Evolutionary conservation across 2,113 vertebrate species (phyloP).

Genomic region (Callospermophilus lateralis): DNA sequence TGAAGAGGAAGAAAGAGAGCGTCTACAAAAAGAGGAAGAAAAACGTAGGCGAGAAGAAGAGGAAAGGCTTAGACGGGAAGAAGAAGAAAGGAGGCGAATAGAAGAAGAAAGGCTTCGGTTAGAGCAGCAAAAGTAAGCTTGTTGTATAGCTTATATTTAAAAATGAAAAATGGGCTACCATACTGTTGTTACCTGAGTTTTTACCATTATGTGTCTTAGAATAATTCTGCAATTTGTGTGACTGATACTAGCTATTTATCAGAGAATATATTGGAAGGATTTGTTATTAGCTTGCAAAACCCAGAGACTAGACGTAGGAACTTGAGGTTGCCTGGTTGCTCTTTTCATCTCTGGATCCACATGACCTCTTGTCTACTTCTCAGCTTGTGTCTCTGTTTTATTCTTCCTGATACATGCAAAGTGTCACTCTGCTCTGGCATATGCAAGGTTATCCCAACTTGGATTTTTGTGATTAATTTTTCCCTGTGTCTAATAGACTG

Average conservation of each 20-base stretch:
- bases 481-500: slow-evolving; percentile 12
- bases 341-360: not conserved
- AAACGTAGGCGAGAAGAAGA: slow-evolving; percentile 92
- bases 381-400: not conserved
- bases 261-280: not conserved
- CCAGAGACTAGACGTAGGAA: not conserved
- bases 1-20: slow-evolving; percentile 95
- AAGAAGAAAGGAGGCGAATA: slow-evolving; percentile 93
- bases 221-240: not conserved
- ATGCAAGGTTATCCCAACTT: not conserved
- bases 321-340: not conserved
- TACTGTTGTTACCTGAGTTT: not conserved
- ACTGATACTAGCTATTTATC: not conserved
- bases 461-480: not conserved
- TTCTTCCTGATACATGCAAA: not conserved
- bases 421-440: not conserved
- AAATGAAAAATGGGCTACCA: not conserved
- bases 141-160: not conserved
- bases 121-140: slow-evolving; percentile 97
- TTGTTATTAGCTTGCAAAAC: not conserved
- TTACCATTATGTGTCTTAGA: not conserved
- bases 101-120: slow-evolving; percentile 96
- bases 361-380: not conserved
- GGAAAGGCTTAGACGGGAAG: slow-evolving; percentile 93
- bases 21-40: slow-evolving; percentile 95